Percentiles rank a stretch among this genome's conserved stretches.
These are phyloP conservation scores for Polypedilum vanderplanki DNA, from an alignment of 1,140 invertebrate species.

Conservation along the genomic window DNA sequence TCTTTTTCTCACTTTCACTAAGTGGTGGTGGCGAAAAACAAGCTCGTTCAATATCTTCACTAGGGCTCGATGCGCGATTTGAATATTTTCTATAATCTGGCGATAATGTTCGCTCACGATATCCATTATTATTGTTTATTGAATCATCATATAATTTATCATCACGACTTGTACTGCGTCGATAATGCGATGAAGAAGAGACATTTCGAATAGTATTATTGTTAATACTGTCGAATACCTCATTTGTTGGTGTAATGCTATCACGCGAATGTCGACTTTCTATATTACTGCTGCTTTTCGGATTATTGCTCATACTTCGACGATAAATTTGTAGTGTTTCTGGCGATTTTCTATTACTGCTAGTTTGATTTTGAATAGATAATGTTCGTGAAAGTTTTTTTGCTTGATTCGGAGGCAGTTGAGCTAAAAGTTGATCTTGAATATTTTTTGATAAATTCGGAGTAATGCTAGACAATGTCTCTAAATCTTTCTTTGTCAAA, in stretches of 20 bases:
- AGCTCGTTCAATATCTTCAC: conserved; percentile 30
- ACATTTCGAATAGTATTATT: conserved; percentile 7
- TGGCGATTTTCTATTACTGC: conserved; percentile 30
- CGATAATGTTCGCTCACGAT: not conserved
- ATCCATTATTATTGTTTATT: conserved; percentile 9
- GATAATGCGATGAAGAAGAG: not conserved
- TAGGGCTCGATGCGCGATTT: not conserved
- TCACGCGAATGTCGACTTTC: conserved; percentile 9
- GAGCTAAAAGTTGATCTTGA: conserved; percentile 55
- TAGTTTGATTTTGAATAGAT: conserved; percentile 45
- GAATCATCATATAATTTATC: conserved; percentile 16
- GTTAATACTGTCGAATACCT: conserved; percentile 41
- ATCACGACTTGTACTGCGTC: conserved; percentile 24
- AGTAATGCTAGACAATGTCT: conserved; percentile 56
- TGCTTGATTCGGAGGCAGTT: conserved; percentile 54
- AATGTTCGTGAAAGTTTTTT: conserved; percentile 53
- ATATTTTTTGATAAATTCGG: conserved; percentile 55
- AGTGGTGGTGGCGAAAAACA: conserved; percentile 44
- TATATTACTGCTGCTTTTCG: conserved; percentile 29
- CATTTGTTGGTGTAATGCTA: conserved; percentile 39
- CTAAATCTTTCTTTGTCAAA: conserved; percentile 56
- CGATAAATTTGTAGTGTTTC: conserved; percentile 37
- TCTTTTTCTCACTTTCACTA: conserved; percentile 45
- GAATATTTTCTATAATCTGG: not conserved
- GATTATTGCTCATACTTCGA: conserved; percentile 41